Conservation (phyloP, 2,113 vertebrate species). For the Spea multiplicata region DNA sequence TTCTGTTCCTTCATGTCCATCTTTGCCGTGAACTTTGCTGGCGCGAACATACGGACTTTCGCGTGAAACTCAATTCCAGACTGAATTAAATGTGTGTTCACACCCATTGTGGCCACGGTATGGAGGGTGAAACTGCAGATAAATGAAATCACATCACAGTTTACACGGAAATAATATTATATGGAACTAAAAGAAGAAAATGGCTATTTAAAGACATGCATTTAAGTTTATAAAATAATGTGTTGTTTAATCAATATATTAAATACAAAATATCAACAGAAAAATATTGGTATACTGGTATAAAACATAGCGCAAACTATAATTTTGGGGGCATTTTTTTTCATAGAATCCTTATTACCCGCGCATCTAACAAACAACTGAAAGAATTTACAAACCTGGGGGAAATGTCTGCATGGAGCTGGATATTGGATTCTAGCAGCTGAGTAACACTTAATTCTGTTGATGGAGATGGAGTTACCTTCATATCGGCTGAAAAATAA, state of each 20-base stretch:
- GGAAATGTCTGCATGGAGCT: slow-evolving; percentile 50
- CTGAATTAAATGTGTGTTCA: slow-evolving; percentile 75
- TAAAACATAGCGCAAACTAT: too few species aligned
- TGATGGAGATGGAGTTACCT: slow-evolving; percentile 46
- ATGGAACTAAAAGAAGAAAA: too few species aligned
- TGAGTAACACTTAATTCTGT: slow-evolving; percentile 52
- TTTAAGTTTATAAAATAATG: too few species aligned
- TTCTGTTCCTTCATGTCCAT: slow-evolving; percentile 65
- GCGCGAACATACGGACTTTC: slow-evolving; percentile 55
- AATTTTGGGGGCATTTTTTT: too few species aligned
- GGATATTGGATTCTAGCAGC: slow-evolving; percentile 52
- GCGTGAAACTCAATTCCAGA: slow-evolving; percentile 63
- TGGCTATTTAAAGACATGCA: too few species aligned
- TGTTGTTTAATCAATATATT: too few species aligned
- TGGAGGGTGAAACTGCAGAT: slow-evolving; percentile 63
- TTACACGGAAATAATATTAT: too few species aligned
- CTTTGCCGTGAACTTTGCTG: slow-evolving; percentile 64
- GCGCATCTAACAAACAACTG: slow-evolving; percentile 19
- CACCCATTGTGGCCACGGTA: slow-evolving; percentile 69
- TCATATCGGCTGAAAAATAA: slow-evolving; percentile 54
- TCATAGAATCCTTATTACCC: too few species aligned
- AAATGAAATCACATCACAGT: neutral
- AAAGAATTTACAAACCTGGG: slow-evolving; percentile 51
- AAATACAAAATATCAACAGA: too few species aligned
- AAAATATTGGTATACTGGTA: too few species aligned